These are phyloP conservation scores for Nothura maculosa DNA, from an alignment of 2,797 vertebrate genomes.

Conservation along the genomic window DNA sequence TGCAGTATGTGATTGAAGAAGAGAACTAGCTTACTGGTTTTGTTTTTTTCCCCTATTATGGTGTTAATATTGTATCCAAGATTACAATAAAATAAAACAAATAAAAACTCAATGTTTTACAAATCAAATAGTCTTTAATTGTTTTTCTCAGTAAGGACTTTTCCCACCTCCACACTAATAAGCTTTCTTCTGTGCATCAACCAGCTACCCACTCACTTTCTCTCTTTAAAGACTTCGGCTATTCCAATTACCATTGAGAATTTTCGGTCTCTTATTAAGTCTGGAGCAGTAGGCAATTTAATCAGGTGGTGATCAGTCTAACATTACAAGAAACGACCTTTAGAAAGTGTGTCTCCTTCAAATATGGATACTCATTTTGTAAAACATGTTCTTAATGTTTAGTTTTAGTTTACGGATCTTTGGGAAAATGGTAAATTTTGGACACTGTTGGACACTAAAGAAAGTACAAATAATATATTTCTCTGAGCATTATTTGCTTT, in stretches of 20 bases:
- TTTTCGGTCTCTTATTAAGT: slow-evolving; percentile 64
- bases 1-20: neutral
- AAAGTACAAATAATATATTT: neutral
- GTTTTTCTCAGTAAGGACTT: slow-evolving; percentile 44
- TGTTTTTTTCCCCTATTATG: neutral
- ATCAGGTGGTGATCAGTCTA: slow-evolving; percentile 38
- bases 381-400: neutral
- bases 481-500: neutral
- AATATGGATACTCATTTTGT: slow-evolving; percentile 24
- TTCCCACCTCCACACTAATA: slow-evolving; percentile 58
- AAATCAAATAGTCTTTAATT: slow-evolving; percentile 57
- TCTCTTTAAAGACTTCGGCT: slow-evolving; percentile 36
- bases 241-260: slow-evolving; percentile 59
- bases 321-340: slow-evolving; percentile 41
- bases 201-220: slow-evolving; percentile 52
- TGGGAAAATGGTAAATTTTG: neutral
- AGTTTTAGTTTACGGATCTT: neutral
- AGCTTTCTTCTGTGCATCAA: slow-evolving; percentile 52
- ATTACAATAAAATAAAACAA: slow-evolving; percentile 8
- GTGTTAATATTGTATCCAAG: neutral
- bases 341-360: neutral
- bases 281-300: slow-evolving; percentile 34
- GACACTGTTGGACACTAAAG: neutral
- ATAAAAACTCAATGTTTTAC: slow-evolving; percentile 53
- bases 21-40: neutral